Evolutionary conservation across 2,797 vertebrate genomes (phyloP).

Genomic region (Anomalospiza imberbis): DNA sequence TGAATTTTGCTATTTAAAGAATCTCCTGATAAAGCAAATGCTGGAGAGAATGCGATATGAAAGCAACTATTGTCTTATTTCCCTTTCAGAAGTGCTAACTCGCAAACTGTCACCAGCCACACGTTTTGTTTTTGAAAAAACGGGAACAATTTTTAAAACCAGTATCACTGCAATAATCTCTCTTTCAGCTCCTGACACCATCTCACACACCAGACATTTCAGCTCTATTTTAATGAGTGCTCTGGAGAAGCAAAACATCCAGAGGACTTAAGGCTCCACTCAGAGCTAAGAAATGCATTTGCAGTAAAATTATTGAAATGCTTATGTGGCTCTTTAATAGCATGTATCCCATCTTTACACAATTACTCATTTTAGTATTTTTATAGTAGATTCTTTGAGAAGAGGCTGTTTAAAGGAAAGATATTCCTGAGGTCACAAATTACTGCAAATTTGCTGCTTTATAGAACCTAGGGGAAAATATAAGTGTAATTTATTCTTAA

Average conservation of each 20-base stretch:
- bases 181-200: neutral
- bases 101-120: neutral
- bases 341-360: neutral
- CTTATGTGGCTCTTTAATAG: neutral
- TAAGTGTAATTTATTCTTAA: neutral
- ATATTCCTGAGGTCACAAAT: neutral
- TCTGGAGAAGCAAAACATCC: neutral
- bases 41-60: neutral
- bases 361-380: neutral
- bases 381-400: neutral
- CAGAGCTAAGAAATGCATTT: neutral
- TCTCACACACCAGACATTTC: neutral
- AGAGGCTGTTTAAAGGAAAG: neutral
- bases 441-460: neutral
- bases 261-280: neutral
- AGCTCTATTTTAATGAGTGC: neutral
- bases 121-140: neutral
- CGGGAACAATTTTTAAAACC: neutral
- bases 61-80: neutral
- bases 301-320: neutral
- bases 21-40: neutral
- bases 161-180: neutral
- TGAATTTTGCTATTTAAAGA: neutral
- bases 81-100: neutral
- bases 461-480: neutral